Percentiles rank a stretch among this genome's conserved stretches.
phyloP scores from a whole-genome alignment of 2,797 vertebrate species.

The Buphagus erythrorhynchus region DNA sequence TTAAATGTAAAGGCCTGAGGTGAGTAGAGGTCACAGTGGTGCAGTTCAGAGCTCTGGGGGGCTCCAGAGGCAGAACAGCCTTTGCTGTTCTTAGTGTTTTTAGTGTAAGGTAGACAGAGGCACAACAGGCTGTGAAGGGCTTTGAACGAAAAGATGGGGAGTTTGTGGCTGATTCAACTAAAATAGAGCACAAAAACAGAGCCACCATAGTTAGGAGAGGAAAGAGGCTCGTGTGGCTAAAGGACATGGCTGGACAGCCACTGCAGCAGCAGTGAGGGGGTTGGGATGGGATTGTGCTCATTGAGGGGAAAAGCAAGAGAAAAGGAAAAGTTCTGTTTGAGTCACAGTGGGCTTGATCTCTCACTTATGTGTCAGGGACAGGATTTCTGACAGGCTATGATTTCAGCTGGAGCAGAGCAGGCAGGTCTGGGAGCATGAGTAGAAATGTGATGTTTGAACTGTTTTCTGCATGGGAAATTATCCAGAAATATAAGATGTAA shows the following conservation, averaged over 20 bases:
- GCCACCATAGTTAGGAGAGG: background rate
- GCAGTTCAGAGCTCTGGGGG: background rate
- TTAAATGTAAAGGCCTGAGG: background rate
- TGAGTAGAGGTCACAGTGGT: background rate
- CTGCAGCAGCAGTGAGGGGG: background rate
- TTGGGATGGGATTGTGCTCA: background rate
- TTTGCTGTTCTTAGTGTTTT: too few species aligned
- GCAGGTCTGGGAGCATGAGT: background rate
- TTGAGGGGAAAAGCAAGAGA: background rate
- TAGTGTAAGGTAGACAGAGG: background rate
- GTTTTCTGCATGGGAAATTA: background rate
- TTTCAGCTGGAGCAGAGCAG: constrained; percentile 7
- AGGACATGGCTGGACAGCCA: background rate
- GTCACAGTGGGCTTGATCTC: background rate
- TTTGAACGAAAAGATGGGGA: background rate
- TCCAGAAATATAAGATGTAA: background rate
- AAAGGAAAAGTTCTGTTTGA: background rate
- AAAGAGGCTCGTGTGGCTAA: background rate
- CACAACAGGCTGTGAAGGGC: background rate
- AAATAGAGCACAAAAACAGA: background rate
- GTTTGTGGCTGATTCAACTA: background rate
- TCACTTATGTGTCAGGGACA: background rate
- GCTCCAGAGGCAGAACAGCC: background rate
- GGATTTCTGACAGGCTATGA: background rate
- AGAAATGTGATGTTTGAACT: background rate